Base-by-base conservation (phyloP, 2,797 vertebrate genomes). In the Alosa sapidissima region DNA sequence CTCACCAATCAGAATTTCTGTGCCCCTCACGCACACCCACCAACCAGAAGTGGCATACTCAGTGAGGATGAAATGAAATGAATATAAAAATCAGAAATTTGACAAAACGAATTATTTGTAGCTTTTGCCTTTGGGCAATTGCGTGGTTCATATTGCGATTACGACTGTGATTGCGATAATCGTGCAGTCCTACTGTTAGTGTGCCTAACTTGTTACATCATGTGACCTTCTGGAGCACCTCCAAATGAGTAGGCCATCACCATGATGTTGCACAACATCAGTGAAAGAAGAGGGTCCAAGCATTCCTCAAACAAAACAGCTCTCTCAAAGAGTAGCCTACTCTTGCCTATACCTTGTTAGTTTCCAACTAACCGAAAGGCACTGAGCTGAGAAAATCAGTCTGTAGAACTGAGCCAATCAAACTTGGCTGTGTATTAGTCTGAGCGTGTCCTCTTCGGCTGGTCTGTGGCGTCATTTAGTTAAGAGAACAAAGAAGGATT, bases 401-500 rank as follows among this genome's bases (percentile, higher is more conserved):
- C 72, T 19, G 16, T 47, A 19, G 16, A 45, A 78, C 14, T 6
- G 72, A 45, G 65, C 65, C 28, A 41, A 14, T 72, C 13, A 36
- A 72, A 78, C 41, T 47, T 78, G 16, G 41, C 72, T 78, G 28
- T 62, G 33, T 13, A 72, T 72, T 36, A 72, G 65, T 72, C 28
- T 78, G 41, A 78, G 72, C 8, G 36, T 78, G 72, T 78, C 41
- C 58, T 62, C 58, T 24, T 62, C 21, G 6, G n/a, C 58, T 78
- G 72, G 72, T 78, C 41, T 78, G 41, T 78, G 41, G 41, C 41
- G 72, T 78, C 36, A 78, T 78, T 78, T 47, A 33, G 28, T 72
- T 72, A 72, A 72, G 13, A 41, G 28, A 41, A 36, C 28, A 41
- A 78, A 78, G 72, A 78, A 78, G 78, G 33, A 78, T 78, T 78